A percentile compares a stretch with the other conserved stretches of the same genome.
These are phyloP conservation scores for Typhlomys cinereus DNA, from an alignment of 2,113 vertebrate genomes.

Conservation along the genomic window DNA sequence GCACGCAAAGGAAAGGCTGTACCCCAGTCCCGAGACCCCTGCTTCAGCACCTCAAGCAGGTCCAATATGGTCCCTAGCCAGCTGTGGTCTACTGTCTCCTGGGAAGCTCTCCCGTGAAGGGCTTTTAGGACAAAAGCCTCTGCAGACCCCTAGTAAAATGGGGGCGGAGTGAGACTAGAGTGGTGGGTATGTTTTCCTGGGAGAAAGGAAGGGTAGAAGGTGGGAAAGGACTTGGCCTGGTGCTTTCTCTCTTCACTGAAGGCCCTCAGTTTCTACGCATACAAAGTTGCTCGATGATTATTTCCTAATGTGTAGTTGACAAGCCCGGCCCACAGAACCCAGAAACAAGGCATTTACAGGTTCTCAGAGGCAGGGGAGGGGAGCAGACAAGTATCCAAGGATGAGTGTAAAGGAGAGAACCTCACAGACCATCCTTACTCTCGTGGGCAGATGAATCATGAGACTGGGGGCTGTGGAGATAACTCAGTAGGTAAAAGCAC, in stretches of 20 bases:
- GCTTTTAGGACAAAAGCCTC: background rate
- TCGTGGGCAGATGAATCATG: background rate
- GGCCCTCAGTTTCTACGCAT: background rate
- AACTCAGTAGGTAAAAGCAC: background rate
- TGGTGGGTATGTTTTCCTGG: background rate
- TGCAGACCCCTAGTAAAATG: background rate
- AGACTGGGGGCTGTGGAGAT: background rate
- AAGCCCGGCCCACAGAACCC: background rate
- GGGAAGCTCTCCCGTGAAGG: background rate
- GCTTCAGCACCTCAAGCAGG: background rate
- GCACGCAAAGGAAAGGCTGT: background rate
- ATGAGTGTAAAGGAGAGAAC: background rate
- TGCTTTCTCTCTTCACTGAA: background rate
- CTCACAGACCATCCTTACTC: background rate
- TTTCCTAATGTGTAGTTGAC: slow-evolving; percentile 49
- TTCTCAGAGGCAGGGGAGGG: background rate
- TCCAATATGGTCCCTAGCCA: background rate
- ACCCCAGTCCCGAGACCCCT: background rate
- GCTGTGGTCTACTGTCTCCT: background rate
- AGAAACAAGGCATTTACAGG: background rate
- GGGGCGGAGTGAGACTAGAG: background rate
- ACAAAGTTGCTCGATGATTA: slow-evolving; percentile 37
- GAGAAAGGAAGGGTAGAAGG: background rate
- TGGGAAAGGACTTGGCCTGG: fast-evolving
- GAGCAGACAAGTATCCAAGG: background rate